These are phyloP conservation scores for Rachycentron canadum DNA, from an alignment of 2,797 vertebrate genomes.

Conservation along the genomic window DNA sequence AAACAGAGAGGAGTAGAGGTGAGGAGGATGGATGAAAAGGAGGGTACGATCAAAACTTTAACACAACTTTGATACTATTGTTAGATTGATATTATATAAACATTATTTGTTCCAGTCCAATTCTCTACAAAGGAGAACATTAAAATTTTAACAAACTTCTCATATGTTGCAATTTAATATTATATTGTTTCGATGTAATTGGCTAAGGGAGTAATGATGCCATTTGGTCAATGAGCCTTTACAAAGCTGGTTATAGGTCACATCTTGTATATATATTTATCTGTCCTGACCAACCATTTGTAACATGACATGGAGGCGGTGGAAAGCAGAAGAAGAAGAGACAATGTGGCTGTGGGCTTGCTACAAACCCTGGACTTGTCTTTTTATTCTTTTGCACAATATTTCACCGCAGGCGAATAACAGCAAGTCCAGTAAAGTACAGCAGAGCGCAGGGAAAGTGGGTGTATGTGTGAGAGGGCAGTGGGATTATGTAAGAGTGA, in stretches of 20 bases:
- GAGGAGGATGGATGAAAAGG: not conserved
- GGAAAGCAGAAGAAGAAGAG: not conserved
- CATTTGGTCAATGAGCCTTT: not conserved
- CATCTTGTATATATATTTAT: not conserved
- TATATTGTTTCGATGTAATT: too few species aligned
- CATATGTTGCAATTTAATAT: too few species aligned
- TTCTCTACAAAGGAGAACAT: not conserved
- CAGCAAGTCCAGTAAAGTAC: conserved; percentile 31
- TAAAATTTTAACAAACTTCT: not conserved
- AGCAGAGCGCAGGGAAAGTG: conserved; percentile 45
- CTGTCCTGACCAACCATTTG: not conserved
- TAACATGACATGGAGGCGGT: not conserved
- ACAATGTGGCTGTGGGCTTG: not conserved
- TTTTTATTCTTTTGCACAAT: conserved; percentile 11
- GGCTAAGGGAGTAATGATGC: not conserved
- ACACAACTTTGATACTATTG: not conserved
- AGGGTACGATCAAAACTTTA: not conserved
- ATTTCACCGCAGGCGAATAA: conserved; percentile 37
- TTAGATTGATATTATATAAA: not conserved
- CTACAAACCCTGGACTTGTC: not conserved
- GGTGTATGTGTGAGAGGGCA: conserved; percentile 51
- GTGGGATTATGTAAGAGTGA: conserved; percentile 67
- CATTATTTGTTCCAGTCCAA: too few species aligned
- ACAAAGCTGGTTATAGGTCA: not conserved
- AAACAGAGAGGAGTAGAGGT: not conserved